These are phyloP conservation scores for Seriola quinqueradiata DNA, from an alignment of 2,113 vertebrate species.

Conservation along the genomic window DNA sequence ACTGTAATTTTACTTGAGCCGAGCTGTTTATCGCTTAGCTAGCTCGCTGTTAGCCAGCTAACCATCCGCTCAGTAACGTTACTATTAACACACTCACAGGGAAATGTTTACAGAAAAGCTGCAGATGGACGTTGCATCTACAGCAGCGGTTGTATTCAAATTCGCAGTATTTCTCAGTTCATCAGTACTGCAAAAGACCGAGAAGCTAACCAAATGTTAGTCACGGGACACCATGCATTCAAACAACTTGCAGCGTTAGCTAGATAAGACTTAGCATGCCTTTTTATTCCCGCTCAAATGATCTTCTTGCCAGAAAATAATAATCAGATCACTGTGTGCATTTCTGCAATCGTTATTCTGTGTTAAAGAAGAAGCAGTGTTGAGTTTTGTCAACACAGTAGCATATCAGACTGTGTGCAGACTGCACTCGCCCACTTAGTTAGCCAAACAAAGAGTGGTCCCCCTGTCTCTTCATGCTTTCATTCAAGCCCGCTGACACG, in stretches of 20 bases:
- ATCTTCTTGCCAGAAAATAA: neutral
- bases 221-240: conserved; percentile 36
- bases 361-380: neutral
- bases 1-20: neutral
- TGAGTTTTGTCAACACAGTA: conserved; percentile 58
- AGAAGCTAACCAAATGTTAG: conserved; percentile 27
- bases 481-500: neutral
- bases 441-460: conserved; percentile 60
- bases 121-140: rapidly evolving
- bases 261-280: neutral
- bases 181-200: neutral
- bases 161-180: neutral
- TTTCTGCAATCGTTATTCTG: neutral
- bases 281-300: neutral
- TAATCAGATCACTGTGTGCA: neutral
- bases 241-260: neutral
- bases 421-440: conserved; percentile 8
- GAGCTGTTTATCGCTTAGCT: conserved; percentile 28
- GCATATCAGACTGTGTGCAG: conserved; percentile 5
- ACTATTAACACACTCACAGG: neutral
- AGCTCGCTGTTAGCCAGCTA: conserved; percentile 41
- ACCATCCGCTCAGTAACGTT: neutral
- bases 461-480: neutral
- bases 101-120: neutral
- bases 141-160: rapidly evolving